Evolutionary conservation across 1,140 invertebrate species (phyloP).

Genomic region (Tyrophagus putrescentiae): DNA sequence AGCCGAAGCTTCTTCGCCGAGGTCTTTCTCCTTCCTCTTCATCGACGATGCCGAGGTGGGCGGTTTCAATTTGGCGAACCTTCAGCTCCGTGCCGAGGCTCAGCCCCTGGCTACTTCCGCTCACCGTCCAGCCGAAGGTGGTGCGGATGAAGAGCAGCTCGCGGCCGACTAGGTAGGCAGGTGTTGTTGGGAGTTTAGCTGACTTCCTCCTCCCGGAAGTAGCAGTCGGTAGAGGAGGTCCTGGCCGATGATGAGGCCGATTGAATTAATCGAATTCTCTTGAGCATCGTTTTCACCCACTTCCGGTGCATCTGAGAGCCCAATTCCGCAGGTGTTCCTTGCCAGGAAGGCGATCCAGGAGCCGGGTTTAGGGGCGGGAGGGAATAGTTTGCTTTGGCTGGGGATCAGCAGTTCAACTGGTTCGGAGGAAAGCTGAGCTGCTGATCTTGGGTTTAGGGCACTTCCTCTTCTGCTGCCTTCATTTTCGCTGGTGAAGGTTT

Average conservation of each 20-base stretch:
- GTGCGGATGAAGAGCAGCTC: not conserved
- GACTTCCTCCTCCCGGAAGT: not conserved
- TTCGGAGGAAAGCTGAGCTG: no score
- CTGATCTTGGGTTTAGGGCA: no score
- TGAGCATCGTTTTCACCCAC: no score
- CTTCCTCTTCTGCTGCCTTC: no score
- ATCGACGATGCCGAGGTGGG: not conserved
- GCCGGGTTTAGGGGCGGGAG: not conserved
- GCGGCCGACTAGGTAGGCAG: not conserved
- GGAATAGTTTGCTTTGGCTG: not conserved
- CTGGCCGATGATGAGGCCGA: not conserved
- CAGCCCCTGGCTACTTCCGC: not conserved
- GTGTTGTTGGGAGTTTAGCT: not conserved
- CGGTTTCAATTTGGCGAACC: not conserved
- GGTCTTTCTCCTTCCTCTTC: not conserved
- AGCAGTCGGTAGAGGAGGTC: not conserved
- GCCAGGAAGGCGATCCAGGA: not conserved
- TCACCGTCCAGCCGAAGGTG: not conserved
- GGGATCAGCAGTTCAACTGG: not conserved
- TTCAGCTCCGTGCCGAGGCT: not conserved
- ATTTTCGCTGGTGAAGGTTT: no score
- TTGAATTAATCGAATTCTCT: no score
- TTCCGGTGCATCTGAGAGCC: not conserved
- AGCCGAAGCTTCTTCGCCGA: not conserved
- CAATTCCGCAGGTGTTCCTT: not conserved